phyloP scores from a whole-genome alignment of 2,888 invertebrate genomes.

The Meghimatium bilineatum region DNA sequence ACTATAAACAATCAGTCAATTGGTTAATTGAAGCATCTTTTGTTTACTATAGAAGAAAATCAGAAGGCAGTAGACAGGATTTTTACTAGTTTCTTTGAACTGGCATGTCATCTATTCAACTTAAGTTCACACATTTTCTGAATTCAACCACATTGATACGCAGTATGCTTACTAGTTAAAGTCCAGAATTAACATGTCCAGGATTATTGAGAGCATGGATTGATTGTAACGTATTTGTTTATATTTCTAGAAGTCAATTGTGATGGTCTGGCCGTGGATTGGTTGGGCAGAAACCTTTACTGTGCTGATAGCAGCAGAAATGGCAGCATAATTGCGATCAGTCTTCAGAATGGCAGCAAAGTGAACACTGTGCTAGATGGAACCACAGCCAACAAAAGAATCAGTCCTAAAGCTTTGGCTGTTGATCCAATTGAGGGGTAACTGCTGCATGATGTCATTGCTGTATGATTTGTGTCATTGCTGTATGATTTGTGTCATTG shows the following conservation, averaged over 20 bases:
- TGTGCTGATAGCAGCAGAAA: slow-evolving; percentile 95
- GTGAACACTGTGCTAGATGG: slow-evolving; percentile 80
- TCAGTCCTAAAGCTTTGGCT: slow-evolving; percentile 76
- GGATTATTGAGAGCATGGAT: too few relatives aligned
- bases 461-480: neutral
- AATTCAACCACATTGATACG: too few relatives aligned
- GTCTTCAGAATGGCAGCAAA: slow-evolving; percentile 86
- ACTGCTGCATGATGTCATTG: neutral
- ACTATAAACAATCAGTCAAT: too few relatives aligned
- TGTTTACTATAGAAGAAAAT: too few relatives aligned
- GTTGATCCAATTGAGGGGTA: slow-evolving; percentile 61
- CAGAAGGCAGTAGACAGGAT: too few relatives aligned
- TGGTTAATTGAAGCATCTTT: too few relatives aligned
- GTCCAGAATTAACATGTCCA: too few relatives aligned
- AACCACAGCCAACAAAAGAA: slow-evolving; percentile 77
- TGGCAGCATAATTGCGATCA: slow-evolving; percentile 90
- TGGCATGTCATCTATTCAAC: too few relatives aligned
- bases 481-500: too few relatives aligned
- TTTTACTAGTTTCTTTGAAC: too few relatives aligned
- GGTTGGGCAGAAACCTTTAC: slow-evolving; percentile 92
- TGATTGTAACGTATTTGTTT: neutral
- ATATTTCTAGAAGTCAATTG: slow-evolving; percentile 70
- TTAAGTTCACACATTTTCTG: too few relatives aligned
- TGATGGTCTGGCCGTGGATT: slow-evolving; percentile 95
- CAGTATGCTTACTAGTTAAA: too few relatives aligned